Base-by-base conservation (phyloP, 2,888 invertebrate genomes). In the Ophion obscuratus region DNA sequence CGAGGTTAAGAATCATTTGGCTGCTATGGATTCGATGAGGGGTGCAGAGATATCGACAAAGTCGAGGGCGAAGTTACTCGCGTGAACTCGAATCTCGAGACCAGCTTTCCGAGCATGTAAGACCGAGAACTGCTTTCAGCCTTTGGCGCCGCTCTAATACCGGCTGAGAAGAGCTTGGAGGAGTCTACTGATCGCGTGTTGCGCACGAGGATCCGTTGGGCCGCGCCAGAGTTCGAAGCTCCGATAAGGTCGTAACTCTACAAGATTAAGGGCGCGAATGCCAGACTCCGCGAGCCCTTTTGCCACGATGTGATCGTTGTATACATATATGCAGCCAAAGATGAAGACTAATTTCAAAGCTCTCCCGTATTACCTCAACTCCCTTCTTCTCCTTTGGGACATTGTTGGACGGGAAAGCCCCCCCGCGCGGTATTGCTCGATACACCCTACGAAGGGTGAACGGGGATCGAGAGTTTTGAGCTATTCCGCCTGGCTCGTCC, bases 401-500 rank as follows among this genome's bases (percentile, higher is more conserved):
- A 36, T 68, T 70, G 44, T 61, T 59, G 74, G 24, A 27, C 27
- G 57, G 53, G 47, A 71, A 77, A 74, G 73, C 64, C 27, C 64
- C 82, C 17, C 78, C 68, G 87, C 78, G 81, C 81, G 79, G 81
- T 80, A 77, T 83, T 83, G 83, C 84, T 87, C 87, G 88, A 88
- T 88, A 87, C 88, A 84, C 81, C 59, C 66, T 53, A 17, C 5
- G 1, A 2, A 17, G 5, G 17, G 5, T 53, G 53, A 53, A 64
- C 2, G n/a, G 47, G 67, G 62, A 68, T 40, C 47, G 61, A 73
- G 57, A 74, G 64, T 66, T 40, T 31, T 11, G 44, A 31, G 70
- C 61, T 53, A 70, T 17, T 76, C 40, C 40, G 73, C 40, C 74
- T 27, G 66, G 62, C 36, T 11, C 47, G 80, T 83, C 85, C 83